Percentiles rank a stretch among this genome's conserved stretches.
These are phyloP conservation scores for Fabriciana adippe DNA, from an alignment of 2,888 invertebrate species.

Conservation along the genomic window DNA sequence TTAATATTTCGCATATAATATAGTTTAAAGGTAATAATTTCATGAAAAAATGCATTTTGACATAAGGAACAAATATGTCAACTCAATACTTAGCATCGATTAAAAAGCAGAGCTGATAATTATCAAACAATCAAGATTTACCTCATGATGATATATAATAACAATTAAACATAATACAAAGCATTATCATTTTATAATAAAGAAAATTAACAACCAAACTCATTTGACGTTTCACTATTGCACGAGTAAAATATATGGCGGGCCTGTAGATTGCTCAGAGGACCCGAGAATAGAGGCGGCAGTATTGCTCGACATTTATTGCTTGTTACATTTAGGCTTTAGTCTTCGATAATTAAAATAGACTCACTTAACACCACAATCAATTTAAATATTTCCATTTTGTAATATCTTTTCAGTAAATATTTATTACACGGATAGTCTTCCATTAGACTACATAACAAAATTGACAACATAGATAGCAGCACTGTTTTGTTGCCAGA, in stretches of 20 bases:
- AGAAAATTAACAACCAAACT: conserved; percentile 61
- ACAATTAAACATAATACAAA: conserved; percentile 1
- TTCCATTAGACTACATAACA: conserved; percentile 82
- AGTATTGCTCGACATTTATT: conserved; percentile 17
- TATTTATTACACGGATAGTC: conserved; percentile 84
- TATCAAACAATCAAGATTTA: conserved; percentile 35
- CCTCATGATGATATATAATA: conserved; percentile 35
- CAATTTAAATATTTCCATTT: conserved; percentile 61
- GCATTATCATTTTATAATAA: conserved; percentile 30
- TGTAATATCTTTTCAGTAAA: conserved; percentile 75
- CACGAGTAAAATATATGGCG: conserved; percentile 78
- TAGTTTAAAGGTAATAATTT: conserved; percentile 37
- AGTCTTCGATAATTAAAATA: conserved; percentile 38
- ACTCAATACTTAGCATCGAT: conserved; percentile 46
- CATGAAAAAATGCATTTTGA: conserved; percentile 51
- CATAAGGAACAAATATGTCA: conserved; percentile 57
- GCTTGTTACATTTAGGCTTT: conserved; percentile 21
- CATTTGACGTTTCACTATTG: conserved; percentile 78
- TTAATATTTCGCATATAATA: neutral
- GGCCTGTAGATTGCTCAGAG: conserved; percentile 56
- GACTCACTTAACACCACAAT: conserved; percentile 54
- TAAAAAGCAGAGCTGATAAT: conserved; percentile 31
- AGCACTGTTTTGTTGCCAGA: conserved; percentile 84
- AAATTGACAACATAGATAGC: conserved; percentile 93
- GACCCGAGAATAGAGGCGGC: conserved; percentile 32